A percentile compares a stretch with the other conserved stretches of the same genome.
Evolutionary conservation across 2,888 invertebrate species (phyloP).

Genomic region (Nebria brevicollis): DNA sequence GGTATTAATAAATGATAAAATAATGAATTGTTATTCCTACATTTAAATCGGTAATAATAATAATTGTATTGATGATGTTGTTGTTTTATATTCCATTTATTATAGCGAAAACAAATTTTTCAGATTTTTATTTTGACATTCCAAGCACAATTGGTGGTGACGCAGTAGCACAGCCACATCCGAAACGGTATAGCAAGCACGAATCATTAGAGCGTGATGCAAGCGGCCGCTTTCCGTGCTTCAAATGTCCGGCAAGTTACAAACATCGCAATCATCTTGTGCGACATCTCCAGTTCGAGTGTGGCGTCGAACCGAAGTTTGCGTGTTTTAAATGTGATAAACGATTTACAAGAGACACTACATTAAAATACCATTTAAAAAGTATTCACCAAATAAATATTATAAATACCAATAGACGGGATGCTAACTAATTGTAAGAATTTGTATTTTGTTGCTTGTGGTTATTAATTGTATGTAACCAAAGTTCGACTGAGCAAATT

Average conservation of each 20-base stretch:
- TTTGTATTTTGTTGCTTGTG: too few species aligned
- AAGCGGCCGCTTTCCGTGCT: constrained; percentile 50
- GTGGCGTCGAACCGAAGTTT: constrained; percentile 53
- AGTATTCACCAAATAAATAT: constrained; percentile 15
- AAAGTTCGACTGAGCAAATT: too few species aligned
- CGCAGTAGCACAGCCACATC: not conserved
- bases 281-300: constrained; percentile 61
- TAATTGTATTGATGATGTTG: too few species aligned
- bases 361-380: constrained; percentile 48
- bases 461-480: not conserved
- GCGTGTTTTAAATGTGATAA: constrained; percentile 49
- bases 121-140: constrained; percentile 17
- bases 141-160: constrained; percentile 10
- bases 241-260: constrained; percentile 56
- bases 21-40: not conserved
- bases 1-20: not conserved
- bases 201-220: constrained; percentile 13
- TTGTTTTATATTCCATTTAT: not conserved
- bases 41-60: too few species aligned
- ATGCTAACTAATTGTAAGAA: not conserved
- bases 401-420: not conserved
- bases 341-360: constrained; percentile 51
- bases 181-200: not conserved
- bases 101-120: constrained; percentile 17
- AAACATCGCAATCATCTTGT: constrained; percentile 58